Evolutionary conservation across 2,888 invertebrate species (phyloP).

Genomic region (Ormyrus nitidulus): DNA sequence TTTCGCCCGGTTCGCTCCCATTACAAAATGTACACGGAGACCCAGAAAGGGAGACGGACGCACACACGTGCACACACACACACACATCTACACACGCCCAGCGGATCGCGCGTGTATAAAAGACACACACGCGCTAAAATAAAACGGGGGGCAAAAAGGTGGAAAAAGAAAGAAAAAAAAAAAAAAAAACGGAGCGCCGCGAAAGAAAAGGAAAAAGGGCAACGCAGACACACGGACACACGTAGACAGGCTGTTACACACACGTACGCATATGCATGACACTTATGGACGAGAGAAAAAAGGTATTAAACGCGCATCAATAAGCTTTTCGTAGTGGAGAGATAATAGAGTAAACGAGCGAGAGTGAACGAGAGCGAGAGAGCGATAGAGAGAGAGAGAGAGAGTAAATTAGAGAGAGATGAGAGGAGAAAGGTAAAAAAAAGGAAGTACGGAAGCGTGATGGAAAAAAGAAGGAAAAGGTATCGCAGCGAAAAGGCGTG

Average conservation of each 20-base stretch:
- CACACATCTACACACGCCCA: background rate
- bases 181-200: background rate
- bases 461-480: slow-evolving; percentile 51
- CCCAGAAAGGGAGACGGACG: background rate
- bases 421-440: background rate
- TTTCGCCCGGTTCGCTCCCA: slow-evolving; percentile 11
- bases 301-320: slow-evolving; percentile 64
- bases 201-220: slow-evolving; percentile 1
- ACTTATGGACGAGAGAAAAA: slow-evolving; percentile 59
- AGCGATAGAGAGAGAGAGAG: slow-evolving; percentile 51
- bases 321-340: slow-evolving; percentile 67
- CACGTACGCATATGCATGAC: slow-evolving; percentile 24
- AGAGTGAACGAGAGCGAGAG: slow-evolving; percentile 56
- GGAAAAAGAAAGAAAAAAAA: slow-evolving; percentile 20
- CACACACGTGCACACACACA: background rate
- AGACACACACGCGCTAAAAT: slow-evolving; percentile 25
- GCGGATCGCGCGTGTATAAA: background rate
- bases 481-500: slow-evolving; percentile 52
- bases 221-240: background rate
- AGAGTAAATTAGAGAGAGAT: slow-evolving; percentile 38
- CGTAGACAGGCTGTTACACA: background rate
- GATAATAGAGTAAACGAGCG: slow-evolving; percentile 48
- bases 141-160: slow-evolving; percentile 8
- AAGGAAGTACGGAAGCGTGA: background rate
- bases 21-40: background rate